Percentiles rank a stretch among this genome's conserved stretches.
phyloP scores from a whole-genome alignment of 1,140 invertebrate genomes.

The Samia ricini region DNA sequence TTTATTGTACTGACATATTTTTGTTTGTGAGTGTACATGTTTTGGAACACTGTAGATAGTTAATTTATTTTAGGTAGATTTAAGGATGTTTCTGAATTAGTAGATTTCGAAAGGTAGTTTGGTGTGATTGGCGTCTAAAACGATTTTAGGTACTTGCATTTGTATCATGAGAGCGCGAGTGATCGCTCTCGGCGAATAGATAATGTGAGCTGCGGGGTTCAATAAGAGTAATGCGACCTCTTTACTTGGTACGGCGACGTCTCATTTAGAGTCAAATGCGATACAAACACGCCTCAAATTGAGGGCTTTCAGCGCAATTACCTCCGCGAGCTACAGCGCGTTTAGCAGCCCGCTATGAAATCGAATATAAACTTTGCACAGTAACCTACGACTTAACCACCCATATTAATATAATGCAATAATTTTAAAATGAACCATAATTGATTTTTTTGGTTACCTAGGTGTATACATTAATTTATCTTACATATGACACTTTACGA shows the following conservation, averaged over 20 bases:
- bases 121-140: neutral
- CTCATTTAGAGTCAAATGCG: conserved; percentile 67
- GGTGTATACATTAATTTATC: too few species aligned
- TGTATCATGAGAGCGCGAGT: conserved; percentile 18
- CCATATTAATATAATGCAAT: neutral
- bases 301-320: conserved; percentile 66
- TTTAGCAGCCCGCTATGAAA: conserved; percentile 52
- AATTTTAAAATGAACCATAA: neutral
- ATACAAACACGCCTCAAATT: conserved; percentile 61
- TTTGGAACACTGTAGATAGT: neutral
- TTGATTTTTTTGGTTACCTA: too few species aligned
- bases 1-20: neutral
- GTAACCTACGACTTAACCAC: conserved; percentile 28
- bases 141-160: conserved; percentile 5
- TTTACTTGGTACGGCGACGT: conserved; percentile 61
- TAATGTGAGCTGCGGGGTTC: conserved; percentile 49
- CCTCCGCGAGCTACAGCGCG: conserved; percentile 36
- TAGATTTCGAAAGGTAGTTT: neutral
- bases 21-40: neutral
- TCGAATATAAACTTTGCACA: conserved; percentile 37
- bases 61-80: neutral
- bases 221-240: conserved; percentile 65
- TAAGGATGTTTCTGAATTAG: neutral
- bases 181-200: conserved; percentile 36
- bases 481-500: too few species aligned